phyloP scores from a whole-genome alignment of 2,888 invertebrate species.

The Endotricha flammealis region DNA sequence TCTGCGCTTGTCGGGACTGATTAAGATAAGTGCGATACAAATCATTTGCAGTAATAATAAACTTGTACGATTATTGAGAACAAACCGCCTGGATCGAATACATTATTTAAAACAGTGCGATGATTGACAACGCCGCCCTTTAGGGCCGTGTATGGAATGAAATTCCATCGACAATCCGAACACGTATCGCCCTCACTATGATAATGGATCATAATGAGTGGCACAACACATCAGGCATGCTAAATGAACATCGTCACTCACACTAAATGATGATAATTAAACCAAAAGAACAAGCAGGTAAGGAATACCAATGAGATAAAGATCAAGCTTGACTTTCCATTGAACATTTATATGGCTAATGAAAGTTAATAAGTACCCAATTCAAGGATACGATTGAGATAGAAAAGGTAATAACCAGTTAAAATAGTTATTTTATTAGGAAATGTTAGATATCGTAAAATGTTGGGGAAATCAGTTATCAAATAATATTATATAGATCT shows the following conservation, averaged over 20 bases:
- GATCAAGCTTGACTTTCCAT: conserved; percentile 15
- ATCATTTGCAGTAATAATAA: not conserved
- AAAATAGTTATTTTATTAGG: no score
- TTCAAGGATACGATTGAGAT: not conserved
- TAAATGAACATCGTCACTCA: conserved; percentile 42
- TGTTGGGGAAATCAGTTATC: no score
- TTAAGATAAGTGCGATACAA: not conserved
- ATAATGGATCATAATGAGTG: conserved; percentile 63
- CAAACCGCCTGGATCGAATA: conserved; percentile 29
- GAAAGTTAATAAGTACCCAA: conserved; percentile 6
- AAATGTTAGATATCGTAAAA: no score
- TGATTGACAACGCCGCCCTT: conserved; percentile 38
- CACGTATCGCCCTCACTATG: conserved; percentile 52
- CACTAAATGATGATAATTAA: conserved; percentile 45
- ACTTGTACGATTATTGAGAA: conserved; percentile 10
- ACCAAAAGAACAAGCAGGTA: conserved; percentile 28
- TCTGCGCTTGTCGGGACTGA: not conserved
- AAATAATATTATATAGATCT: no score
- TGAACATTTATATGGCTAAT: conserved; percentile 6
- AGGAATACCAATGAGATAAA: conserved; percentile 11
- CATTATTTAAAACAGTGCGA: conserved; percentile 39
- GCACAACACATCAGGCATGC: conserved; percentile 47
- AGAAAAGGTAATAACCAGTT: not conserved
- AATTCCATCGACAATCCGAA: conserved; percentile 41
- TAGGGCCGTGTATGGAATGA: conserved; percentile 40